Evolutionary conservation across 35 echinoderm and acorn worm species (phyloP).

Genomic region (Stichopus chloronotus): DNA sequence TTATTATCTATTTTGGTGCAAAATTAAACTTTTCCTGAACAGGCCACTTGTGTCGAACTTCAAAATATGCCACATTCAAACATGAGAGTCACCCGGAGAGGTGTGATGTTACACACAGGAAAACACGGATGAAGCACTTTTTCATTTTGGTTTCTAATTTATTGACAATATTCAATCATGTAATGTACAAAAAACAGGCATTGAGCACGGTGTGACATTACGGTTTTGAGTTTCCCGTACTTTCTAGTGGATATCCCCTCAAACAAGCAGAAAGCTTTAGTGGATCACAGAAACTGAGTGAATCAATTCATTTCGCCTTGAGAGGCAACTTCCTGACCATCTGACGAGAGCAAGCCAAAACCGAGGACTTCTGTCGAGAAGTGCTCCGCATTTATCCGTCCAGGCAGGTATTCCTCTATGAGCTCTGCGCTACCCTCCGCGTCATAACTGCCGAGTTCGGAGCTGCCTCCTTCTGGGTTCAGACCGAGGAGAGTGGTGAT

Average conservation of each 20-base stretch:
- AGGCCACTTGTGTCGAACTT: slow-evolving; percentile 2
- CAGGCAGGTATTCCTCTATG: slow-evolving; percentile 88
- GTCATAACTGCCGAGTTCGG: slow-evolving; percentile 92
- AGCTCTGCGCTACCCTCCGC: slow-evolving; percentile 60
- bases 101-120: neutral
- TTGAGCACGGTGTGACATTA: neutral
- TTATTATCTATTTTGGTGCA: neutral
- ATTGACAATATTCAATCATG: slow-evolving; percentile 20
- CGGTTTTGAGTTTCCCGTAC: slow-evolving; percentile 12
- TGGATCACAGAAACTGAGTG: neutral
- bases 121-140: neutral
- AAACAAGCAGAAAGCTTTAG: neutral
- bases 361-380: slow-evolving; percentile 89
- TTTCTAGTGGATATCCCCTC: neutral
- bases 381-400: slow-evolving; percentile 84
- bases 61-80: slow-evolving; percentile 8
- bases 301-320: slow-evolving; percentile 12
- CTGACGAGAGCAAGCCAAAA: slow-evolving; percentile 66
- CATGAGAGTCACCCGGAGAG: neutral
- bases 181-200: neutral
- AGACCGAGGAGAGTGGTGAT: slow-evolving; percentile 93
- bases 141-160: neutral
- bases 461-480: slow-evolving; percentile 96
- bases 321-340: slow-evolving; percentile 52
- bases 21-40: neutral